Conservation (phyloP, 2,888 invertebrate species). For the Chydorus sphaericus region DNA sequence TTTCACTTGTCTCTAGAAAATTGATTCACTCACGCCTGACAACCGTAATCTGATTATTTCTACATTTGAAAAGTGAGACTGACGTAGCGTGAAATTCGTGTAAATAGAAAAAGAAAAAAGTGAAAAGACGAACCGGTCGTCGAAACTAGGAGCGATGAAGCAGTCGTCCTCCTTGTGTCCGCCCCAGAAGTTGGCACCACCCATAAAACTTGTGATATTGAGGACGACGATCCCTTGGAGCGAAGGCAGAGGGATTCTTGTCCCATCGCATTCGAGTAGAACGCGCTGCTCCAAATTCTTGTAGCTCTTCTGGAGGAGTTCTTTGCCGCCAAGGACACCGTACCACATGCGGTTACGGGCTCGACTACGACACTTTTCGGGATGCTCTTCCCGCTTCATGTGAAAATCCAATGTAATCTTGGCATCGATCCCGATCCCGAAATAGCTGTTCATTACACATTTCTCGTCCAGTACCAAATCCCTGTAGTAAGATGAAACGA, state of each 20-base stretch:
- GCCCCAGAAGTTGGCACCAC: constrained; percentile 98
- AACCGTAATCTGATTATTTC: too few relatives aligned
- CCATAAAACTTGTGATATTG: constrained; percentile 94
- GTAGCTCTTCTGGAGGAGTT: constrained; percentile 56
- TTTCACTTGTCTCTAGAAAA: too few relatives aligned
- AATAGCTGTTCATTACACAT: constrained; percentile 98
- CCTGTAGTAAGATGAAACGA: neutral
- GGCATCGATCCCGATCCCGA: constrained; percentile 95
- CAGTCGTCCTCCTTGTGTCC: constrained; percentile 79
- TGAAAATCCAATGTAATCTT: constrained; percentile 95
- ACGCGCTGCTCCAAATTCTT: constrained; percentile 91
- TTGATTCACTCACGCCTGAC: too few relatives aligned
- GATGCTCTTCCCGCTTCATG: constrained; percentile 90
- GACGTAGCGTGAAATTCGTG: too few relatives aligned
- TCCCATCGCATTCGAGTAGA: constrained; percentile 89
- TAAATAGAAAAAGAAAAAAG: too few relatives aligned
- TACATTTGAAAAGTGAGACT: too few relatives aligned
- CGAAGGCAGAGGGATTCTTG: constrained; percentile 84
- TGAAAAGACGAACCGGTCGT: too few relatives aligned
- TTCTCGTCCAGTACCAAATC: constrained; percentile 51
- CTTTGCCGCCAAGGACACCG: constrained; percentile 41
- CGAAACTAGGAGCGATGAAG: constrained; percentile 84
- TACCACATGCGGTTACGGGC: constrained; percentile 94
- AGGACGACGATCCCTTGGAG: constrained; percentile 92
- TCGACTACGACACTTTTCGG: constrained; percentile 85